phyloP scores from a whole-genome alignment of 2,113 vertebrate species.

The Rousettus leschenaultii region DNA sequence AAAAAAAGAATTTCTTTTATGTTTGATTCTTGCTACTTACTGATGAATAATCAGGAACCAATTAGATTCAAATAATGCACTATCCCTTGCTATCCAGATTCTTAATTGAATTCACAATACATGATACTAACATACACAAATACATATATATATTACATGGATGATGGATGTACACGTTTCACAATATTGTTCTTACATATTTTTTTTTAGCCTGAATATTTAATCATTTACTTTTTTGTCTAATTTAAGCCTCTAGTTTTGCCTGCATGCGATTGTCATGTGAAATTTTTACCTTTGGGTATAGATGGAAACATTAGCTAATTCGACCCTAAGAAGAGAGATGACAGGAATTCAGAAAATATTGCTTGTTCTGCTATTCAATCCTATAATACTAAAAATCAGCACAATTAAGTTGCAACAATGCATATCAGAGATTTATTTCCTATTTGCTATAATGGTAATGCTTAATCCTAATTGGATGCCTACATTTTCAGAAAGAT shows the following conservation, averaged over 20 bases:
- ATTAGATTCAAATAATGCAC: not conserved
- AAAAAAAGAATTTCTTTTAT: not conserved
- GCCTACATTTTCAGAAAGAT: slow-evolving; percentile 88
- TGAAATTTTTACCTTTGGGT: slow-evolving; percentile 44
- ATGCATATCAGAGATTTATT: slow-evolving; percentile 47
- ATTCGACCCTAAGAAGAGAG: not conserved
- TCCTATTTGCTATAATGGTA: slow-evolving; percentile 25
- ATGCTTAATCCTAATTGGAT: slow-evolving; percentile 58
- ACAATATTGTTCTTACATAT: not conserved
- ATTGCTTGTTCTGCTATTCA: not conserved
- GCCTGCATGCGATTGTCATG: not conserved
- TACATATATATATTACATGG: not conserved
- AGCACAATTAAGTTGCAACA: slow-evolving; percentile 5
- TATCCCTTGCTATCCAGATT: not conserved
- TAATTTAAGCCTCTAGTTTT: slow-evolving; percentile 12
- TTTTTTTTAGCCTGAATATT: not conserved
- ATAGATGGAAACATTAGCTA: slow-evolving; percentile 1
- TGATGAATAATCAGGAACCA: slow-evolving; percentile 8
- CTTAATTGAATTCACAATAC: slow-evolving; percentile 11
- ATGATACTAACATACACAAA: not conserved
- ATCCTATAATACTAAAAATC: slow-evolving; percentile 37
- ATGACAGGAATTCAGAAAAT: slow-evolving; percentile 15
- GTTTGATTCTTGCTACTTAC: not conserved
- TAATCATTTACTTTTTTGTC: slow-evolving; percentile 24
- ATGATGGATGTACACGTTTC: not conserved